Conservation (phyloP, 2,797 vertebrate species). For the Paedocypris micromegethes region DNA sequence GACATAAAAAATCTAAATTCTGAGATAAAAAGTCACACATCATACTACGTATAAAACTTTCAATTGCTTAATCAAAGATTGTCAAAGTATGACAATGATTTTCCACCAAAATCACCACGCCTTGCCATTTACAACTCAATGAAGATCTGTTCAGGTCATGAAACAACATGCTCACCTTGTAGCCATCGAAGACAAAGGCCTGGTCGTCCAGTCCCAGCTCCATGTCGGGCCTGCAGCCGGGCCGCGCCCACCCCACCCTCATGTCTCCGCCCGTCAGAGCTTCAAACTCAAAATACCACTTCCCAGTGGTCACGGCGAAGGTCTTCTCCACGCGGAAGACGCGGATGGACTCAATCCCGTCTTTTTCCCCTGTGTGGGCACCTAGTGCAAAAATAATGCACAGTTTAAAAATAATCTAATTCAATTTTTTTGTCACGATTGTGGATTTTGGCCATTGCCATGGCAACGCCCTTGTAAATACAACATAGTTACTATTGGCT, state of each 20-base stretch:
- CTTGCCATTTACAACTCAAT: too few relatives aligned
- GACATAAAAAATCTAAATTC: too few relatives aligned
- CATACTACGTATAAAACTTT: too few relatives aligned
- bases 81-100: too few relatives aligned
- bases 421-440: too few relatives aligned
- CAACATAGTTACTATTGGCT: too few relatives aligned
- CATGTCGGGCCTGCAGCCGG: conserved; percentile 83
- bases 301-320: conserved; percentile 86
- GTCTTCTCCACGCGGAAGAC: conserved; percentile 93
- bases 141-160: not conserved
- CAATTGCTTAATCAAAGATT: too few relatives aligned
- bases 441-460: too few relatives aligned
- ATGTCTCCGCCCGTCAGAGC: conserved; percentile 90
- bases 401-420: not conserved
- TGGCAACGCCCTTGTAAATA: too few relatives aligned
- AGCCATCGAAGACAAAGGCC: conserved; percentile 94
- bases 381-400: conserved; percentile 54
- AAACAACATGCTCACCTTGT: conserved; percentile 69
- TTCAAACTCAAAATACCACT: conserved; percentile 99
- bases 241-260: conserved; percentile 95
- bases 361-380: conserved; percentile 72
- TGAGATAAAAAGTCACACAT: too few relatives aligned
- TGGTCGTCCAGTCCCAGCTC: conserved; percentile 88
- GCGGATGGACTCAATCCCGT: conserved; percentile 87
- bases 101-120: too few relatives aligned